Conservation (phyloP, 2,113 vertebrate species). For the Falcunculus frontatus region DNA sequence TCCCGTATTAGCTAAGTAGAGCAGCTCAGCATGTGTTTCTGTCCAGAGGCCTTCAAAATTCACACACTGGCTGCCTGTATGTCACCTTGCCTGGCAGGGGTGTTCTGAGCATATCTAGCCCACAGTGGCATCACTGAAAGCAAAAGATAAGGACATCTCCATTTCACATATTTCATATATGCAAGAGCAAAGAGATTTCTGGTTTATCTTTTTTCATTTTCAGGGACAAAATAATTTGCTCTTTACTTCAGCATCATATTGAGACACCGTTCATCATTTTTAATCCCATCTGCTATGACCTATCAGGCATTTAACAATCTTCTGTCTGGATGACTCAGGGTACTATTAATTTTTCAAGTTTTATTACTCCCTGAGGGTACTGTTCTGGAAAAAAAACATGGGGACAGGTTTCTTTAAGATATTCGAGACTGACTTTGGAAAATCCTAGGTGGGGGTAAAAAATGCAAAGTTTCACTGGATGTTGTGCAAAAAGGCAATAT, state of each 20-base stretch:
- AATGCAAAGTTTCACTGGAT: background rate
- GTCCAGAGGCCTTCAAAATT: background rate
- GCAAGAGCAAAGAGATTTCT: background rate
- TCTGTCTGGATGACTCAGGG: background rate
- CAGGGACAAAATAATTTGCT: background rate
- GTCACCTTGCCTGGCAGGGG: background rate
- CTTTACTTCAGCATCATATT: background rate
- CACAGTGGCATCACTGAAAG: background rate
- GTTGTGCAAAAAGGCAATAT: background rate
- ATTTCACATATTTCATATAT: background rate
- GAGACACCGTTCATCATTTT: background rate
- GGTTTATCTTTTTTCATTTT: background rate
- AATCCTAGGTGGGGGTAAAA: background rate
- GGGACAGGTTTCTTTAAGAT: background rate
- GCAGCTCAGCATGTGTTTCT: background rate
- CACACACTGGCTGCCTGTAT: background rate
- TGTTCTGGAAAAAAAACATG: background rate
- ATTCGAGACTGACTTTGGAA: background rate
- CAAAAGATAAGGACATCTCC: background rate
- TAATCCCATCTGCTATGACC: background rate
- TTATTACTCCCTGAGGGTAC: background rate
- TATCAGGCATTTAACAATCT: background rate
- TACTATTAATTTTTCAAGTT: background rate
- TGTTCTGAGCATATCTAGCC: background rate
- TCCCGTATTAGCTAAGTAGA: background rate